Percentiles rank a stretch among this genome's conserved stretches.
Evolutionary conservation across 1,140 invertebrate species (phyloP).

Genomic region (Drosophila seguyi): DNA sequence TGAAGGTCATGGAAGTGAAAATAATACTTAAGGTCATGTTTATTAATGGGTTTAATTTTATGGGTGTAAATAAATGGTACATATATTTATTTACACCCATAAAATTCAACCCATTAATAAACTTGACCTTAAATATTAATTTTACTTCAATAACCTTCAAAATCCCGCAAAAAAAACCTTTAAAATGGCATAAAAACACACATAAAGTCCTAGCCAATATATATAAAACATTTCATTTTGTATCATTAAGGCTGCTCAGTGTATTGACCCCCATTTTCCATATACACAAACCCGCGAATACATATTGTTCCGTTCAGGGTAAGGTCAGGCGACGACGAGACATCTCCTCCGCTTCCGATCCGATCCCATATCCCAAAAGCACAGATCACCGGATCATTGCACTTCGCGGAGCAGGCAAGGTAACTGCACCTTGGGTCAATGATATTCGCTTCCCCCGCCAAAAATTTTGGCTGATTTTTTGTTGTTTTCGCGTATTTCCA

Average conservation of each 20-base stretch:
- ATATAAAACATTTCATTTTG: conserved; percentile 19
- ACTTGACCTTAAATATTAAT: not conserved
- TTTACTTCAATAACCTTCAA: not conserved
- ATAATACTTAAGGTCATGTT: too few relatives aligned
- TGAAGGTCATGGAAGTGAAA: too few relatives aligned
- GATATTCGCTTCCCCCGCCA: conserved; percentile 54
- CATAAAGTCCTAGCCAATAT: too few relatives aligned
- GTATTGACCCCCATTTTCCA: conserved; percentile 39
- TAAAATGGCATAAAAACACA: not conserved
- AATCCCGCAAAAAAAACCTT: not conserved
- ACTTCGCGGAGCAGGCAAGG: conserved; percentile 55
- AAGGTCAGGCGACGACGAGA: conserved; percentile 15
- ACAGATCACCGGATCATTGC: conserved; percentile 60
- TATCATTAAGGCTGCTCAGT: conserved; percentile 24
- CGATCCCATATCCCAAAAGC: conserved; percentile 7
- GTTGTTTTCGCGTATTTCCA: conserved; percentile 40
- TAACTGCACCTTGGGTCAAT: conserved; percentile 82
- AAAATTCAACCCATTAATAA: not conserved
- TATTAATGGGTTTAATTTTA: too few relatives aligned
- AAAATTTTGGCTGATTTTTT: conserved; percentile 43
- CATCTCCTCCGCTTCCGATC: conserved; percentile 31
- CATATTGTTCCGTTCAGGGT: conserved; percentile 27
- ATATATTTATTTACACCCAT: not conserved
- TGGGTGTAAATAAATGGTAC: too few relatives aligned
- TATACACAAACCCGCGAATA: not conserved